phyloP scores from a whole-genome alignment of 2,888 invertebrate genomes.

The Andrena camellia region DNA sequence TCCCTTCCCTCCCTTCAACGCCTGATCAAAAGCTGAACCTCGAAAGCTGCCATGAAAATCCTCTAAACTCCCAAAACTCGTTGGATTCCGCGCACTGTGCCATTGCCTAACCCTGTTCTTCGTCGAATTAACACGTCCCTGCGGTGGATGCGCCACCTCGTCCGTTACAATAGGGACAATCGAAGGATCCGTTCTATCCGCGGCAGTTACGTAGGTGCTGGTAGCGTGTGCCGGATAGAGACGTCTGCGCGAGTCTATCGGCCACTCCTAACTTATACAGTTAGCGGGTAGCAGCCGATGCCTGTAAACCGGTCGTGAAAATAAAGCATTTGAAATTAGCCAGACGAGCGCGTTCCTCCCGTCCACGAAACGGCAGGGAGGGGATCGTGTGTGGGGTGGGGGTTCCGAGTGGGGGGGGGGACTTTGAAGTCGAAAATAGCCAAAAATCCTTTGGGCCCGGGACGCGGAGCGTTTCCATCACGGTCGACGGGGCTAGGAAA shows the following conservation, averaged over 20 bases:
- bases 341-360: constrained; percentile 63
- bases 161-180: constrained; percentile 16
- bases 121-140: neutral
- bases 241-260: constrained; percentile 54
- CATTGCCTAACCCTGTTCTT: too few relatives aligned
- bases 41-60: too few relatives aligned
- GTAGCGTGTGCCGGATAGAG: constrained; percentile 51
- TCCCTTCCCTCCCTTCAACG: too few relatives aligned
- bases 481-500: constrained; percentile 58
- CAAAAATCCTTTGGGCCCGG: constrained; percentile 64
- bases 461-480: constrained; percentile 31
- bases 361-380: constrained; percentile 8
- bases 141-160: neutral
- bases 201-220: constrained; percentile 9
- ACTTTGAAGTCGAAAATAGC: constrained; percentile 74
- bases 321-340: constrained; percentile 71
- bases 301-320: constrained; percentile 66
- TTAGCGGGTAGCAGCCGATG: constrained; percentile 52
- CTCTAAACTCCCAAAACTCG: too few relatives aligned
- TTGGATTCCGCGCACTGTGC: too few relatives aligned
- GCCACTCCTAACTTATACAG: constrained; percentile 62
- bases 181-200: constrained; percentile 16
- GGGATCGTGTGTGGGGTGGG: neutral
- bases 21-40: too few relatives aligned
- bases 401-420: neutral